Base-by-base conservation (phyloP, 2,113 vertebrate species). In the Boleophthalmus pectinirostris region DNA sequence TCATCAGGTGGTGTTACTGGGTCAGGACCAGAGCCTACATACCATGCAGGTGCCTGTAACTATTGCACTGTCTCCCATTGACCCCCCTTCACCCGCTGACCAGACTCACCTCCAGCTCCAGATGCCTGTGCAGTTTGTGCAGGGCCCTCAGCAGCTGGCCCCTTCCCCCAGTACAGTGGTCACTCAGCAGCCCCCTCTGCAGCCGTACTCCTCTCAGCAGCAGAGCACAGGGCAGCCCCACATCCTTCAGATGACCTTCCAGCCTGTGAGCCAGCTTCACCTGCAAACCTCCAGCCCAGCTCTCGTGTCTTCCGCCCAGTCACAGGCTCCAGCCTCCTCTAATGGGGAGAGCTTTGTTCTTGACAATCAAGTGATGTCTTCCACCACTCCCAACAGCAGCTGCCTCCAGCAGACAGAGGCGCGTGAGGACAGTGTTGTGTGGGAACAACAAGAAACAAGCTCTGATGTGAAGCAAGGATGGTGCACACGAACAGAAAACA, bases 201-300 rank as follows among this genome's bases (percentile, higher is more conserved):
- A 91, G 78, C 61, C 87, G 0, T 91, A 85, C 60, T 66, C 87
- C 18, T 76, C 87, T 53, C 88, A 93, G 78, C 86, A 71, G 69
- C 89, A 90, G 87, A 92, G 88, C 80, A 88, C 90, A 57, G 80
- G 83, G 1, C 86, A 88, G 67, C 80, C 90, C 0, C 91, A 92
- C 66, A 89, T 92, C 54, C 86, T 93, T 7, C 93, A 93, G 69
- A 93, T 94, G 92, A 90, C 90, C 83, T 92, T 93, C 82, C 90
- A 92, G 87, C 86, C 87, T 0, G 87, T 90, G 66, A 80, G 83
- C 77, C 89, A 89, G 71, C 73, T 88, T 10, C 90, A 90, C 75
- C 75, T 93, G 43, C 88, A 92, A 14, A 70, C 84, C 0, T 61
- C 77, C 0, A 18, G 80, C 49, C 74, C 84, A 7, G 84, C 87